Conservation (phyloP, 2,888 invertebrate species). For the Brachypterus glaber region DNA sequence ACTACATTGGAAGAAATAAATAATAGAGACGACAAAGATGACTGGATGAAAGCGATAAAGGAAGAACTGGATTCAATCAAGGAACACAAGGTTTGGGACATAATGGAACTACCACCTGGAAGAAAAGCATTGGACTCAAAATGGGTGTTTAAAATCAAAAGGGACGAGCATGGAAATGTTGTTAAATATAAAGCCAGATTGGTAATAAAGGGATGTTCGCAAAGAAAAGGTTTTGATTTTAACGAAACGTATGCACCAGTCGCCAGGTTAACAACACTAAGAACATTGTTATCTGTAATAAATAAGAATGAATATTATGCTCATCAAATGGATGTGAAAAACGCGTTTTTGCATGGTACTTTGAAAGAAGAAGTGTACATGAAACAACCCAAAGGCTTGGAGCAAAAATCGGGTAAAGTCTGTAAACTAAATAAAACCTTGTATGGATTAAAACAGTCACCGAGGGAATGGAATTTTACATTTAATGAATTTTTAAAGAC, state of each 20-base stretch:
- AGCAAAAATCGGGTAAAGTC: conserved; percentile 7
- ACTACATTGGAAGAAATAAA: conserved; percentile 10
- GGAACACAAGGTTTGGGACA: conserved; percentile 20
- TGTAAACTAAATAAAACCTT: conserved; percentile 13
- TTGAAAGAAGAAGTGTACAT: conserved; percentile 13
- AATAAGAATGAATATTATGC: conserved; percentile 7
- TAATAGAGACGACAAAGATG: background rate
- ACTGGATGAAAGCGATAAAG: conserved; percentile 18
- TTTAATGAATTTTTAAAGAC: conserved; percentile 14
- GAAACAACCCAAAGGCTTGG: conserved; percentile 13
- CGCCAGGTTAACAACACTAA: conserved; percentile 12
- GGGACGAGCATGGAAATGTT: conserved; percentile 15
- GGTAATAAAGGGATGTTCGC: conserved; percentile 23
- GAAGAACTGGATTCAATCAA: conserved; percentile 20
- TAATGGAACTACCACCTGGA: conserved; percentile 13
- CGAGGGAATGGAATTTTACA: conserved; percentile 14
- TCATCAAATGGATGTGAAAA: conserved; percentile 14
- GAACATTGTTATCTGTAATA: conserved; percentile 8
- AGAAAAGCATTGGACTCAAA: conserved; percentile 16
- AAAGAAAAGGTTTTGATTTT: conserved; percentile 11
- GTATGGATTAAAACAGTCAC: conserved; percentile 16
- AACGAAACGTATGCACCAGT: conserved; percentile 10
- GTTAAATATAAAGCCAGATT: conserved; percentile 23
- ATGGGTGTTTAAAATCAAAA: conserved; percentile 22
- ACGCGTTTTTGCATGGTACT: conserved; percentile 13